Evolutionary conservation across 2,888 invertebrate genomes (phyloP).

Genomic region (Drosophila antonietae): DNA sequence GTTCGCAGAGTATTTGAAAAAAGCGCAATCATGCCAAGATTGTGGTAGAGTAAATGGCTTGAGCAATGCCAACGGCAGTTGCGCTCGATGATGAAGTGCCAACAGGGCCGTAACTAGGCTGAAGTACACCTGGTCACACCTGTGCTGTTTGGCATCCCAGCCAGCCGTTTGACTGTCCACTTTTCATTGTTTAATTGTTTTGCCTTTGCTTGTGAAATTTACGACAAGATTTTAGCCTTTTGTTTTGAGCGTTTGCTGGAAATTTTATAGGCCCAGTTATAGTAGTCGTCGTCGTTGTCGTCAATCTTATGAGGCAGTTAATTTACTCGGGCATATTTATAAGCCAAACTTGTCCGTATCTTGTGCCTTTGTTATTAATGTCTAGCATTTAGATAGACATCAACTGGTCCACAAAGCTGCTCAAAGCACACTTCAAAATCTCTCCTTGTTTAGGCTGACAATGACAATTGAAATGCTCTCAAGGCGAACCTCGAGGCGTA

Average conservation of each 20-base stretch:
- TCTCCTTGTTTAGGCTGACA: background rate
- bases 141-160: conserved; percentile 38
- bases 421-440: conserved; percentile 1
- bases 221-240: conserved; percentile 53
- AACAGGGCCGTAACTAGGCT: conserved; percentile 67
- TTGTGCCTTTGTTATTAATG: conserved; percentile 52
- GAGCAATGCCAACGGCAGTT: conserved; percentile 51
- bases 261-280: conserved; percentile 28
- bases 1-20: conserved; percentile 32
- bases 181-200: conserved; percentile 75
- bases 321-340: conserved; percentile 59
- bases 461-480: conserved; percentile 1
- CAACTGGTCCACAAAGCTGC: conserved; percentile 23
- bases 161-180: conserved; percentile 60
- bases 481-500: background rate
- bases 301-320: conserved; percentile 65
- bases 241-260: conserved; percentile 42
- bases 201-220: conserved; percentile 46
- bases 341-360: conserved; percentile 23
- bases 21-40: conserved; percentile 2
- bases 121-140: conserved; percentile 66
- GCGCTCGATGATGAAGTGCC: conserved; percentile 58
- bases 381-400: conserved; percentile 44
- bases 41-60: conserved; percentile 12
- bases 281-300: conserved; percentile 41